Evolutionary conservation across 1,140 invertebrate genomes (phyloP), one percentile per base, ranked within the genome.

Genomic region (Holotrichia oblita): DNA sequence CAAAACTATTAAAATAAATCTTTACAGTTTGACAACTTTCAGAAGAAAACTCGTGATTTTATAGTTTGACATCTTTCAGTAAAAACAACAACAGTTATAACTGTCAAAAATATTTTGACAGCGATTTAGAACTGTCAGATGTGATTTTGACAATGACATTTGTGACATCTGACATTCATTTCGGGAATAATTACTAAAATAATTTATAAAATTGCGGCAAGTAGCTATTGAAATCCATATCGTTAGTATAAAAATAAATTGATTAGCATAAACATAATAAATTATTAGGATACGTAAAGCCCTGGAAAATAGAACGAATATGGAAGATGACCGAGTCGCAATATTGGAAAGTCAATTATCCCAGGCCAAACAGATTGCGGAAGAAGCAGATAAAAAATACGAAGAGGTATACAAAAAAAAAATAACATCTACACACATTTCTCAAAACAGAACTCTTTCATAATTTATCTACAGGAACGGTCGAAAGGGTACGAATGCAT

Each of bases 301-400:
- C 83, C 92, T 99, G 89, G 97, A 99, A 92, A 98, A 98, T 88
- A 93, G 97, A 89, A 98, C 96, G 87, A 98, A 98, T 89, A 97
- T 98, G 95, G 98, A 99, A 90, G 98, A 99, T 87, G 97, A 99
- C 89, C 92, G 97, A 87, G 96, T 99, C 87, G 93, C 94, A 85
- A 93, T 96, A 82, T 90, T 99, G 90, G 98, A 99, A 89, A 93
- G 95, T 81, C 96, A 98, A 88, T 92, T 99, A 87, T 92, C 96
- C 81, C 97, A 99, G 88, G 97, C 98, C 86, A 98, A 98, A 91
- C 93, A 96, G 88, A 98, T 98, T 89, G 97, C 98, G 82, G 97
- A 99, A 89, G 98, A 99, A 90, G 96, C 97, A 82, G 98, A 99
- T 91, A 98, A 98, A 90, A 99, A 99, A 96, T 99, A 99, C 88